Evolutionary conservation across 2,113 vertebrate genomes (phyloP).

Genomic region (Pithys albifrons): DNA sequence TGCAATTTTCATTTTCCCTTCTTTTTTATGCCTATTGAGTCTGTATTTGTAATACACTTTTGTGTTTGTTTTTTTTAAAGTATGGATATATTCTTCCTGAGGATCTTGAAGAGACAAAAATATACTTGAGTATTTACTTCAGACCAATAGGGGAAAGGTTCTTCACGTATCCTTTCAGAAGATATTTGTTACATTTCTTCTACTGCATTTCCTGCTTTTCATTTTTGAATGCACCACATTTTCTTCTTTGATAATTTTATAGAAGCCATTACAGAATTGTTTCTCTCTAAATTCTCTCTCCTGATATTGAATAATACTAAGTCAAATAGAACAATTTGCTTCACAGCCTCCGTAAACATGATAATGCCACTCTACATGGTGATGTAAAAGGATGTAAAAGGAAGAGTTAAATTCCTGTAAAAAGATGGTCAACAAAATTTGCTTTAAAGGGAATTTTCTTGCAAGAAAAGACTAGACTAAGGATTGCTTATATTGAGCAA

Average conservation of each 20-base stretch:
- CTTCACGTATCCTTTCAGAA: conserved; percentile 87
- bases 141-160: conserved; percentile 77
- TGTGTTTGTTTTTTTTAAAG: conserved; percentile 62
- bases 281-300: background rate
- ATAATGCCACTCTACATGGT: background rate
- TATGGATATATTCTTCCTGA: conserved; percentile 90
- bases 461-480: background rate
- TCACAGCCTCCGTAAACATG: background rate
- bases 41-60: background rate
- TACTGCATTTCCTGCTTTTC: background rate
- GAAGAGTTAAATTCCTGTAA: background rate
- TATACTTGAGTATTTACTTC: conserved; percentile 89
- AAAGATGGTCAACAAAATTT: background rate
- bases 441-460: background rate
- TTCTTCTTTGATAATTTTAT: background rate
- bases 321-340: background rate
- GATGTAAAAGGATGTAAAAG: background rate
- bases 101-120: conserved; percentile 58
- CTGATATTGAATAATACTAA: background rate
- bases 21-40: background rate
- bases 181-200: background rate
- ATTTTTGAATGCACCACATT: background rate
- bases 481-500: background rate
- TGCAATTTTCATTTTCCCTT: background rate
- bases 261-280: background rate